These are phyloP conservation scores for Lasiurus cinereus DNA, from an alignment of 2,113 vertebrate genomes.

Conservation along the genomic window DNA sequence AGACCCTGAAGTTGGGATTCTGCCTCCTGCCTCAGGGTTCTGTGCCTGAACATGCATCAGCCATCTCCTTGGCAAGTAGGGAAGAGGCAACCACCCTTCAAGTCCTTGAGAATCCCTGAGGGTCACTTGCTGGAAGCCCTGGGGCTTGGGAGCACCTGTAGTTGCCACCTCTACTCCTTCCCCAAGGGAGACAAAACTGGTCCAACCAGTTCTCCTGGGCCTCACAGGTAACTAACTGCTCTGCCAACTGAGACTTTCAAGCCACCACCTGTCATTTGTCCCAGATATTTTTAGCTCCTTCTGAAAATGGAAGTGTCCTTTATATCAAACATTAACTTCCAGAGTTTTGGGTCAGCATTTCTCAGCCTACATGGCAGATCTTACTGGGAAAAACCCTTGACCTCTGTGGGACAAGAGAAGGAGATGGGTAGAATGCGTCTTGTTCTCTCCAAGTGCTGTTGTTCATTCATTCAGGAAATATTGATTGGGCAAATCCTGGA, in stretches of 20 bases:
- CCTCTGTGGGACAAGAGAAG: background rate
- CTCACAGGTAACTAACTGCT: constrained; percentile 32
- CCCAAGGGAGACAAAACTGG: constrained; percentile 39
- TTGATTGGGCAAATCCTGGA: background rate
- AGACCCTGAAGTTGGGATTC: background rate
- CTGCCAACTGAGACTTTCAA: constrained; percentile 46
- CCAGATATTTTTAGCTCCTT: constrained; percentile 26
- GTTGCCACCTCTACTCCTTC: background rate
- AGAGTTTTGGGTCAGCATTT: background rate
- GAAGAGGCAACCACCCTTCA: background rate
- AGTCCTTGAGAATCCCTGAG: background rate
- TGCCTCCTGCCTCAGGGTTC: background rate
- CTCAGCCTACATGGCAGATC: background rate
- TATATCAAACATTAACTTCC: background rate
- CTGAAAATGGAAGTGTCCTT: constrained; percentile 7
- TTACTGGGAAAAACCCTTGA: background rate
- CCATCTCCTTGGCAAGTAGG: background rate
- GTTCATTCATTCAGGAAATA: background rate
- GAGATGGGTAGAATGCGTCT: background rate
- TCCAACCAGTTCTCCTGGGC: constrained; percentile 58
- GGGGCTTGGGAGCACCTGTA: background rate
- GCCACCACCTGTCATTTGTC: constrained; percentile 13
- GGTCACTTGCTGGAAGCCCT: background rate
- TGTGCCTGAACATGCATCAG: background rate
- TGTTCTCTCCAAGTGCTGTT: background rate